Conservation (phyloP, 1,140 invertebrate species). For the Drosophila kurseongensis region DNA sequence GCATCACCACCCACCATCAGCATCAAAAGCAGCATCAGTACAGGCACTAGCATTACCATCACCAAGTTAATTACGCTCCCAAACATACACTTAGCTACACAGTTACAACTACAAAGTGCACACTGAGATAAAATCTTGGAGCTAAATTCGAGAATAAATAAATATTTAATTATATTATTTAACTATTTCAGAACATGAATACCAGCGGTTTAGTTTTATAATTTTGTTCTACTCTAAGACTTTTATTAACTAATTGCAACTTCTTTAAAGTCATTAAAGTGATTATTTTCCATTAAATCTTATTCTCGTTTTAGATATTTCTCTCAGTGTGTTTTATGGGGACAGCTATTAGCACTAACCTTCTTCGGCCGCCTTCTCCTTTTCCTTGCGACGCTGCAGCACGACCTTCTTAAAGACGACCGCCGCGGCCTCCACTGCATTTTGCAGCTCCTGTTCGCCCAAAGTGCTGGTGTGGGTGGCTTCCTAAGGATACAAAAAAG, state of each 20-base stretch:
- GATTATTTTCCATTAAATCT: background rate
- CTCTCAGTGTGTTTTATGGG: slow-evolving; percentile 6
- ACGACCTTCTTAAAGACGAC: slow-evolving; percentile 85
- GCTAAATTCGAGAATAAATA: background rate
- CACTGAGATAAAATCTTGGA: background rate
- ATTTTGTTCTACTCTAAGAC: too few species aligned
- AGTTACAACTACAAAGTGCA: slow-evolving; percentile 3
- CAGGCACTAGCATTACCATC: slow-evolving; percentile 42
- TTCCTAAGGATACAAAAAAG: slow-evolving; percentile 6
- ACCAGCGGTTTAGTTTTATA: too few species aligned
- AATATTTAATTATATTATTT: too few species aligned
- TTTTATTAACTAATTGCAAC: too few species aligned
- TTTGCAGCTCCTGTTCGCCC: slow-evolving; percentile 87
- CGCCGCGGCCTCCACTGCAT: slow-evolving; percentile 85
- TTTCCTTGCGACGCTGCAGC: slow-evolving; percentile 80
- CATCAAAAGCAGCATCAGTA: slow-evolving; percentile 41
- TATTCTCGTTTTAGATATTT: background rate
- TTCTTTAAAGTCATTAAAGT: too few species aligned
- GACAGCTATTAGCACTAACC: slow-evolving; percentile 65
- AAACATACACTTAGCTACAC: slow-evolving; percentile 37
- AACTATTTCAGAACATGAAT: too few species aligned
- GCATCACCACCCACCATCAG: slow-evolving; percentile 6
- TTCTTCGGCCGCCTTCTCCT: slow-evolving; percentile 79
- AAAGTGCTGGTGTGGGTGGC: slow-evolving; percentile 84
- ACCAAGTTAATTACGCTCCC: slow-evolving; percentile 52